A percentile compares a stretch with the other conserved stretches of the same genome.
phyloP scores from a whole-genome alignment of 2,113 vertebrate genomes.

The Rhodinocichla rosea region DNA sequence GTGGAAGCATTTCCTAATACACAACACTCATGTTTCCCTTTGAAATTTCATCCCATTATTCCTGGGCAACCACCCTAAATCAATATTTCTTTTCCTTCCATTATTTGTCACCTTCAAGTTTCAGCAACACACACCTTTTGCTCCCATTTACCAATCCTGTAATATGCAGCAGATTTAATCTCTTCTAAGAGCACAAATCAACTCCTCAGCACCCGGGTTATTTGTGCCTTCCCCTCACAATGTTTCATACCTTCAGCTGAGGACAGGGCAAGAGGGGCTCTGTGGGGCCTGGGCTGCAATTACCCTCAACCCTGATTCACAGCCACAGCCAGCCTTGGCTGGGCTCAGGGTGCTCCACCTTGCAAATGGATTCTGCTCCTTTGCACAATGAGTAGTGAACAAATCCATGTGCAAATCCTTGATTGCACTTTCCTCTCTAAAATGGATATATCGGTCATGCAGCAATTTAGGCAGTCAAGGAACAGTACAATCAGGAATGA shows the following conservation, averaged over 20 bases:
- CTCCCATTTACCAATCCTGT: neutral
- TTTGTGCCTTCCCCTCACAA: neutral
- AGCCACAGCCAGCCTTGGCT: accelerated
- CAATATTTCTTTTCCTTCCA: slow-evolving; percentile 5
- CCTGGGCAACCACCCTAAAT: neutral
- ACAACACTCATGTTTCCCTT: neutral
- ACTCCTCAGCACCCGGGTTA: accelerated
- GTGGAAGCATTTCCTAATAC: neutral
- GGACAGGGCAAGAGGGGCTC: neutral
- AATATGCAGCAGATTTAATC: neutral
- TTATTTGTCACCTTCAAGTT: neutral
- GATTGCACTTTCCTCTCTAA: neutral
- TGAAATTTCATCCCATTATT: neutral
- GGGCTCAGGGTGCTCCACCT: neutral
- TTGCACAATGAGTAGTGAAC: neutral
- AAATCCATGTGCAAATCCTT: neutral
- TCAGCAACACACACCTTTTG: neutral
- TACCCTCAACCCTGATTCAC: neutral
- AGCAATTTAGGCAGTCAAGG: neutral
- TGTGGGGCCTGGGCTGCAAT: accelerated
- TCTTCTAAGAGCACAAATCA: neutral
- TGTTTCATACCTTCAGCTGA: neutral
- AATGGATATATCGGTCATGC: accelerated
- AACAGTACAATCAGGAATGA: neutral
- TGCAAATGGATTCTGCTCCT: neutral